Evolutionary conservation across 53 echinoderm and acorn worm species (phyloP).

Genomic region (Echinarachnius parma): DNA sequence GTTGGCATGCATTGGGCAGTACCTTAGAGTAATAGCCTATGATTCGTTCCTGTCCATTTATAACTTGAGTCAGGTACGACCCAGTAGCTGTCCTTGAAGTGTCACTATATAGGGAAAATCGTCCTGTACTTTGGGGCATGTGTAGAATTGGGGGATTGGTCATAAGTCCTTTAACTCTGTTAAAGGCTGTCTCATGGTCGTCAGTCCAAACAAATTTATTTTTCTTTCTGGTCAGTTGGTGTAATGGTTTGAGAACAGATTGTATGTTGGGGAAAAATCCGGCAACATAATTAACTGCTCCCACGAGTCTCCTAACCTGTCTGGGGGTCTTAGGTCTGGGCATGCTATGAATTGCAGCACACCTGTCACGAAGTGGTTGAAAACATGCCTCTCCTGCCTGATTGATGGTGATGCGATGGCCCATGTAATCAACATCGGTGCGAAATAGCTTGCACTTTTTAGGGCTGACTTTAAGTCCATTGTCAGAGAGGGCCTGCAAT

Average conservation of each 20-base stretch:
- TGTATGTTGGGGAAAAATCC: neutral
- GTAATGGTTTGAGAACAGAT: slow-evolving; percentile 12
- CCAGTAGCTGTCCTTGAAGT: slow-evolving; percentile 24
- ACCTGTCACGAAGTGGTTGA: slow-evolving; percentile 26
- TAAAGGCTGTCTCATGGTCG: slow-evolving; percentile 30
- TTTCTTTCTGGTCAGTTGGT: slow-evolving; percentile 19
- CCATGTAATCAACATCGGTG: neutral
- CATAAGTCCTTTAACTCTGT: slow-evolving; percentile 41
- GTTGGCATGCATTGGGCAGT: slow-evolving; percentile 23
- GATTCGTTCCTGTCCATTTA: slow-evolving; percentile 26
- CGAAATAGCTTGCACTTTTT: neutral
- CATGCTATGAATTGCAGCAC: slow-evolving; percentile 39
- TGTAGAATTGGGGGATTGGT: slow-evolving; percentile 11
- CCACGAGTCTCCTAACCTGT: neutral
- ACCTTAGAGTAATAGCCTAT: slow-evolving; percentile 50
- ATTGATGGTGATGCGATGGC: slow-evolving; percentile 7
- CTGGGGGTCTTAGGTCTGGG: neutral
- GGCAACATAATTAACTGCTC: neutral
- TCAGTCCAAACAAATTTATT: no score
- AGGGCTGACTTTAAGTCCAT: neutral
- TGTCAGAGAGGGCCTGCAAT: neutral
- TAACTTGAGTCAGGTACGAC: slow-evolving; percentile 34
- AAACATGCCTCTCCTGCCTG: slow-evolving; percentile 15
- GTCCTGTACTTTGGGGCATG: slow-evolving; percentile 7
- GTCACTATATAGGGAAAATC: slow-evolving; percentile 2